These are phyloP conservation scores for Drosophila sucinea DNA, from an alignment of 1,140 invertebrate genomes.

Conservation along the genomic window DNA sequence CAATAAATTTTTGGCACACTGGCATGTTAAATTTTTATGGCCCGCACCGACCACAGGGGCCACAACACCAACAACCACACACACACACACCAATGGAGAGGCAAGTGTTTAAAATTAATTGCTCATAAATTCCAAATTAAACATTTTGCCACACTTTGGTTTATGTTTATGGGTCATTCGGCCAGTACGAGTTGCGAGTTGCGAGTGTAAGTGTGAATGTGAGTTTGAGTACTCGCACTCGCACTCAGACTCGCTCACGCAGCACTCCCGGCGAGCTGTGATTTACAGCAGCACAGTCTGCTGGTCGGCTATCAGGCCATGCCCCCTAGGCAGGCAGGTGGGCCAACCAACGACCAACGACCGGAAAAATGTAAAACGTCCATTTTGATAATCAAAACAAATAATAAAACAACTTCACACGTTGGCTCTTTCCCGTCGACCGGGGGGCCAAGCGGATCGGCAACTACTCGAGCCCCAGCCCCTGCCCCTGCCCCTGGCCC, in stretches of 20 bases:
- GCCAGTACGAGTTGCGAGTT: conserved; percentile 38
- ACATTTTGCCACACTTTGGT: conserved; percentile 76
- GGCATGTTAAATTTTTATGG: conserved; percentile 62
- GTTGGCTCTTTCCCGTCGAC: conserved; percentile 55
- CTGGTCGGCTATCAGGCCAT: conserved; percentile 22
- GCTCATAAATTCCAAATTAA: conserved; percentile 81
- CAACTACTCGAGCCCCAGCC: conserved; percentile 28
- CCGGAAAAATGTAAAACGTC: conserved; percentile 76
- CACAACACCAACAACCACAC: background rate
- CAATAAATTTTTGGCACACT: conserved; percentile 59
- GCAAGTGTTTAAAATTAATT: conserved; percentile 78
- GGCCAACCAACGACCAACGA: conserved; percentile 69
- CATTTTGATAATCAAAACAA: conserved; percentile 83
- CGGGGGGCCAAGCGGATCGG: conserved; percentile 7
- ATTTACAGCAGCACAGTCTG: conserved; percentile 48
- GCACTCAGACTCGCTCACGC: conserved; percentile 1
- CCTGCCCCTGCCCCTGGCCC: too few relatives aligned
- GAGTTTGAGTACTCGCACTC: conserved; percentile 28
- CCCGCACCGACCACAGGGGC: background rate
- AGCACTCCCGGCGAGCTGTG: conserved; percentile 54
- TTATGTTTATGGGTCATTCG: conserved; percentile 69
- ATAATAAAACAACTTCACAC: conserved; percentile 82
- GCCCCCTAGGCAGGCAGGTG: conserved; percentile 44
- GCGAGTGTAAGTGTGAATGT: conserved; percentile 27
- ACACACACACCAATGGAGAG: conserved; percentile 10